Evolutionary conservation across 2,113 vertebrate genomes (phyloP).

Genomic region (Alligator sinensis): DNA sequence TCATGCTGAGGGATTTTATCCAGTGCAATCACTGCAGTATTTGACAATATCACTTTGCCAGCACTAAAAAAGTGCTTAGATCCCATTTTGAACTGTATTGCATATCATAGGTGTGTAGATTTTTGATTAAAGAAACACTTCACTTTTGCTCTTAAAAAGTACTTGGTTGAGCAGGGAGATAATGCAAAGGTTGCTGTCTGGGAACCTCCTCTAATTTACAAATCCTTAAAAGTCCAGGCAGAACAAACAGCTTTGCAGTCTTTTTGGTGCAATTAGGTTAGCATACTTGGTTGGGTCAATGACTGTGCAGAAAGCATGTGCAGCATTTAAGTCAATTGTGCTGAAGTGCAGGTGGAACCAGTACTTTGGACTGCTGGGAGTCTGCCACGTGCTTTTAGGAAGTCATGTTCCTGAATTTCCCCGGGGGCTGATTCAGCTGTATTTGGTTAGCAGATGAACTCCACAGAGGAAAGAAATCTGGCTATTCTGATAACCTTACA

Average conservation of each 20-base stretch:
- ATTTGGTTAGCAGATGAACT: neutral
- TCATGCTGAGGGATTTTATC: constrained; percentile 18
- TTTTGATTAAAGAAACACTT: neutral
- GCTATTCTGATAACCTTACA: neutral
- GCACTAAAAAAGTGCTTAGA: constrained; percentile 23
- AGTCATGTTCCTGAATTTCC: neutral
- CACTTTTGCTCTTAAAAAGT: neutral
- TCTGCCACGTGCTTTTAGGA: neutral
- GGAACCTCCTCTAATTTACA: neutral
- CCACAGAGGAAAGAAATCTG: neutral
- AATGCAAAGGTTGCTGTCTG: neutral
- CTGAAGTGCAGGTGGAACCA: neutral
- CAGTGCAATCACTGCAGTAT: neutral
- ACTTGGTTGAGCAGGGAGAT: neutral
- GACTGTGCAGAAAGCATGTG: neutral
- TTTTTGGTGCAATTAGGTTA: neutral
- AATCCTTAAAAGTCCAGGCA: neutral
- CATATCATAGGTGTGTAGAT: neutral
- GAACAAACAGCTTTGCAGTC: accelerated
- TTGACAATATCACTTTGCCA: constrained; percentile 9
- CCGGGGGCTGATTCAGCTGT: neutral
- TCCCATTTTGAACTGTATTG: neutral
- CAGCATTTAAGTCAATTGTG: accelerated
- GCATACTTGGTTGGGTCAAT: neutral
- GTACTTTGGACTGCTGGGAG: neutral